A percentile compares a stretch with the other conserved stretches of the same genome.
Evolutionary conservation across 2,888 invertebrate species (phyloP).

Genomic region (Sisyra terminalis): DNA sequence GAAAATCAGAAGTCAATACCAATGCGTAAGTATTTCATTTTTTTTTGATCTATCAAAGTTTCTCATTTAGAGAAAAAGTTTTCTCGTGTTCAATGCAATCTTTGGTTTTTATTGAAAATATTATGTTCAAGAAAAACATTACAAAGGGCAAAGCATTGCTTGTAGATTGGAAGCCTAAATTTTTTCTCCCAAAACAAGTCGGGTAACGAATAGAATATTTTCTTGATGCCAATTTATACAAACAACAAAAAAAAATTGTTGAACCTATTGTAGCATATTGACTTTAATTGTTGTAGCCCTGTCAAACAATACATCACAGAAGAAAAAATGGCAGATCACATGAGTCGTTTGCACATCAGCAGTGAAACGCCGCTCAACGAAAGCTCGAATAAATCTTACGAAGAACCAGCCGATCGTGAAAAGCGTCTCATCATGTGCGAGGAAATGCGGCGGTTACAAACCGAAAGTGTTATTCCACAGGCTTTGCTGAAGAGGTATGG

Average conservation of each 20-base stretch:
- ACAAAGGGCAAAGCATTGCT: too few species aligned
- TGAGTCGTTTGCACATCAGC: slow-evolving; percentile 56
- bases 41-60: background rate
- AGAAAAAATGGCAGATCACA: slow-evolving; percentile 69
- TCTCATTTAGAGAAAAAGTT: too few species aligned
- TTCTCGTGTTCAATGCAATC: too few species aligned
- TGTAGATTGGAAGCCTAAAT: too few species aligned
- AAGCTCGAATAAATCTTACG: slow-evolving; percentile 15
- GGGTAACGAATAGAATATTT: too few species aligned
- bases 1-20: slow-evolving; percentile 6
- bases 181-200: background rate
- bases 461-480: slow-evolving; percentile 50
- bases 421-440: slow-evolving; percentile 44
- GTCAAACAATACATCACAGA: slow-evolving; percentile 65
- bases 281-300: slow-evolving; percentile 16
- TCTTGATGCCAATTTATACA: too few species aligned
- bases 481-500: slow-evolving; percentile 31
- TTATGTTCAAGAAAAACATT: too few species aligned
- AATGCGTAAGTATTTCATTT: slow-evolving; percentile 4
- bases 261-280: too few species aligned
- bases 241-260: too few species aligned
- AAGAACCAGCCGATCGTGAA: slow-evolving; percentile 16
- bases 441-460: slow-evolving; percentile 45
- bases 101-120: too few species aligned
- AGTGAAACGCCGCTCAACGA: slow-evolving; percentile 21